Conservation (phyloP, 2,113 vertebrate genomes). For the Pterocles orientalis region DNA sequence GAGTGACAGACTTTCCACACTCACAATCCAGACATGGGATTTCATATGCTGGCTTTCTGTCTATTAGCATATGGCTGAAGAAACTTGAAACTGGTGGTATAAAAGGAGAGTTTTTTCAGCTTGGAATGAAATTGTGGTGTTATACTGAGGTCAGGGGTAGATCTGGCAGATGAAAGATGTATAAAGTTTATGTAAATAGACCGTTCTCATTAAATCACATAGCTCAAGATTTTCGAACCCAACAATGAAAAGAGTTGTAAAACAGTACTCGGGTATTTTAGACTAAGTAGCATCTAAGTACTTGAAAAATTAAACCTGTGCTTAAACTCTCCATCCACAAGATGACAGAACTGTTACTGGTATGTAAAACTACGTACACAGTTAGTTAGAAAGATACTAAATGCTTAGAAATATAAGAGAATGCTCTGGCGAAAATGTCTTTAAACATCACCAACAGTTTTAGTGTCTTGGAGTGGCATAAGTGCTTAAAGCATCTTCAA, state of each 20-base stretch:
- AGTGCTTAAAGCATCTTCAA: not conserved
- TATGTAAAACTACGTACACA: not conserved
- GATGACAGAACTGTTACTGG: not conserved
- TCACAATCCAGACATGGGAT: not conserved
- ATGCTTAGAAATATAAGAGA: not conserved
- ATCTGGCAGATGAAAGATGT: not conserved
- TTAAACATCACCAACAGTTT: not conserved
- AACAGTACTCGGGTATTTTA: not conserved
- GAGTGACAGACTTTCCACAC: constrained; percentile 41
- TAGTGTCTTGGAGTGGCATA: not conserved
- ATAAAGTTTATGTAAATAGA: constrained; percentile 11
- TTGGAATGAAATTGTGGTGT: not conserved
- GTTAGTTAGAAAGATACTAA: not conserved
- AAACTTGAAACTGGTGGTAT: not conserved
- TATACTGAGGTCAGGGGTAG: not conserved
- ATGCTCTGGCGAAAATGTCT: not conserved
- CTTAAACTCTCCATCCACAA: not conserved
- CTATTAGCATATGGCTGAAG: constrained; percentile 14
- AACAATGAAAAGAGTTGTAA: not conserved
- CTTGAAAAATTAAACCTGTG: not conserved
- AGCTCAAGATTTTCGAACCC: not conserved
- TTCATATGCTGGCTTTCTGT: not conserved
- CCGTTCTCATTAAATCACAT: not conserved
- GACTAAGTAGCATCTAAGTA: not conserved
- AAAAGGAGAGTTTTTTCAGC: not conserved